phyloP scores from a whole-genome alignment of 2,888 invertebrate species.

The Nomada lathburiana region DNA sequence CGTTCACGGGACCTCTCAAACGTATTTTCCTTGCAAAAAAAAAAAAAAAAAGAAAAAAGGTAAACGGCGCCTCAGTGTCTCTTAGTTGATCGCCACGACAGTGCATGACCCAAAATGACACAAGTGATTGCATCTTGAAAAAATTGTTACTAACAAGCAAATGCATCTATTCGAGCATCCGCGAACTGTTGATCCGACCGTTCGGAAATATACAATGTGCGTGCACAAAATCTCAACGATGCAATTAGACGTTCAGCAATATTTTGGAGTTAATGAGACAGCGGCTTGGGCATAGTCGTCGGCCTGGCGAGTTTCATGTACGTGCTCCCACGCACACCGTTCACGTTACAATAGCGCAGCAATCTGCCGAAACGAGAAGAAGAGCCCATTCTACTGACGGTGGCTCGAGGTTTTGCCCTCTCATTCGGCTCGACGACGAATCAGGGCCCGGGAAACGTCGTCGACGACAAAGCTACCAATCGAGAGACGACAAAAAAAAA shows the following conservation, averaged over 20 bases:
- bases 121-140: no score
- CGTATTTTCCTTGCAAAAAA: no score
- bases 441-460: constrained; percentile 55
- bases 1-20: no score
- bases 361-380: constrained; percentile 31
- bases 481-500: constrained; percentile 54
- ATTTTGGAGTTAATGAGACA: constrained; percentile 39
- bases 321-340: background rate
- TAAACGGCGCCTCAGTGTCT: no score
- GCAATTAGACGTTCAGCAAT: constrained; percentile 45
- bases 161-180: no score
- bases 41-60: no score
- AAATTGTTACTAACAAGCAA: no score
- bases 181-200: no score
- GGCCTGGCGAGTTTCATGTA: no score
- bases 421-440: constrained; percentile 53
- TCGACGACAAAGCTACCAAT: constrained; percentile 67
- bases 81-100: no score
- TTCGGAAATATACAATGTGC: background rate
- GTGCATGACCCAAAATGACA: no score
- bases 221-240: constrained; percentile 24
- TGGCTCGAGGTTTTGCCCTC: constrained; percentile 56
- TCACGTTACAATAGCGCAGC: constrained; percentile 19
- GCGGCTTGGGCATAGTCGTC: background rate
- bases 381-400: constrained; percentile 14